These are phyloP conservation scores for Cantharis nigra DNA, from an alignment of 2,888 invertebrate species.

Conservation along the genomic window DNA sequence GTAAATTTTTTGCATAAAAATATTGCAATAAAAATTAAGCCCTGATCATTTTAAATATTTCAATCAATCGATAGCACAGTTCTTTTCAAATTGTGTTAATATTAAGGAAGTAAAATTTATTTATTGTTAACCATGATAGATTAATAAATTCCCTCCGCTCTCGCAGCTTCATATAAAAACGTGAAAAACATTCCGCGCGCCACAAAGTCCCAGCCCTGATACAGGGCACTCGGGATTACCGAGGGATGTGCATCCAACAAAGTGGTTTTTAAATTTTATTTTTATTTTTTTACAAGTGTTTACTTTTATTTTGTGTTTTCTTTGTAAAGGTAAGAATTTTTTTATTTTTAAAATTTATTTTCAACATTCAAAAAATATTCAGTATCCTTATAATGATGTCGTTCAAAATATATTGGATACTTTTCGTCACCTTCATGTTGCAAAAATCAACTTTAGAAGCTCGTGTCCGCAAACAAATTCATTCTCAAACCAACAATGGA, in stretches of 20 bases:
- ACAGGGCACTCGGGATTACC: constrained; percentile 39
- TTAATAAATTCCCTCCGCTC: constrained; percentile 28
- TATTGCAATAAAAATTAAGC: background rate
- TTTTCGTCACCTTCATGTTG: constrained; percentile 38
- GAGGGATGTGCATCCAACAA: constrained; percentile 34
- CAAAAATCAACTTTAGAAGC: constrained; percentile 41
- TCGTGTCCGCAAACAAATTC: constrained; percentile 38
- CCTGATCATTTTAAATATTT: background rate
- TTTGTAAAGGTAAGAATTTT: background rate
- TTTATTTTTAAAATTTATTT: background rate
- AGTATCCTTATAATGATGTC: constrained; percentile 24
- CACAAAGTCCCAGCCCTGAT: constrained; percentile 44
- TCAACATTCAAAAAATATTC: background rate
- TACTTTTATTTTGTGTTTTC: background rate
- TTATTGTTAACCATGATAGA: constrained; percentile 24
- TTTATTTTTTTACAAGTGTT: background rate
- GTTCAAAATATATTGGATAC: constrained; percentile 34
- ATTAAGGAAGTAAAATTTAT: constrained; percentile 26
- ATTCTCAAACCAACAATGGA: constrained; percentile 47
- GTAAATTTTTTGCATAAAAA: background rate
- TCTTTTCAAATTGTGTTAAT: constrained; percentile 14
- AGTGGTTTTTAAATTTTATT: background rate
- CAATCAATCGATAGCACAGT: background rate
- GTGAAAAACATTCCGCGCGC: constrained; percentile 23
- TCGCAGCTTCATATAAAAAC: constrained; percentile 35